A percentile compares a stretch with the other conserved stretches of the same genome.
Conservation (phyloP, 2,888 invertebrate genomes). For the Galerucella calmariensis region DNA sequence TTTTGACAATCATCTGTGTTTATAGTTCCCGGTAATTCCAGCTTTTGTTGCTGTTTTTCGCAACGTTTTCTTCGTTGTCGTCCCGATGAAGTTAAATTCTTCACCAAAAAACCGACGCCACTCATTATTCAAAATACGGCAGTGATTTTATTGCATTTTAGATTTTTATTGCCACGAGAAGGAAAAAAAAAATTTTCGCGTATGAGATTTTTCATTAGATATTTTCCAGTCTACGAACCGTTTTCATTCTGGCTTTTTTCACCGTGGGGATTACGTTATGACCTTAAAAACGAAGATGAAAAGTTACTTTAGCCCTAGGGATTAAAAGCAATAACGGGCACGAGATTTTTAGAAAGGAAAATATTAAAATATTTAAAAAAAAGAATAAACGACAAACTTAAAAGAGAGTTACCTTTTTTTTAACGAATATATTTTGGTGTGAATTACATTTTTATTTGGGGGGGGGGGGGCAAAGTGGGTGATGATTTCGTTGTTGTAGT, state of each 20-base stretch:
- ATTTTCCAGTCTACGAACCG: background rate
- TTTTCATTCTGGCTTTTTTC: background rate
- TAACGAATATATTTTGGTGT: too few species aligned
- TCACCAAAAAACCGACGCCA: constrained; percentile 73
- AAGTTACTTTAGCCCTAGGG: background rate
- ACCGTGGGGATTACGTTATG: background rate
- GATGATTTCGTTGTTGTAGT: too few species aligned
- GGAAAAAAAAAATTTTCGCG: background rate
- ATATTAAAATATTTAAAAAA: too few species aligned
- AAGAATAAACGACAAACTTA: too few species aligned
- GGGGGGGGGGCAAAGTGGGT: too few species aligned
- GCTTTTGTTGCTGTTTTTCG: constrained; percentile 70
- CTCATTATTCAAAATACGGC: constrained; percentile 63
- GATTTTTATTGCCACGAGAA: background rate
- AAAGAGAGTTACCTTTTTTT: too few species aligned
- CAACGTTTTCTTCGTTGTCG: constrained; percentile 72
- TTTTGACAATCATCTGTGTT: constrained; percentile 60
- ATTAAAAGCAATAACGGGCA: background rate
- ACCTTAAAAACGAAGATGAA: background rate
- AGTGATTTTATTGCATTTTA: constrained; percentile 15
- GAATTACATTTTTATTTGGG: too few species aligned
- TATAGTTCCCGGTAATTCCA: constrained; percentile 55
- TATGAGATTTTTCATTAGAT: background rate
- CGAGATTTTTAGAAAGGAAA: background rate
- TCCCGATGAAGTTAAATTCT: constrained; percentile 73